Evolutionary conservation across 2,113 vertebrate species (phyloP).

Genomic region (Grammatotria lemairii): DNA sequence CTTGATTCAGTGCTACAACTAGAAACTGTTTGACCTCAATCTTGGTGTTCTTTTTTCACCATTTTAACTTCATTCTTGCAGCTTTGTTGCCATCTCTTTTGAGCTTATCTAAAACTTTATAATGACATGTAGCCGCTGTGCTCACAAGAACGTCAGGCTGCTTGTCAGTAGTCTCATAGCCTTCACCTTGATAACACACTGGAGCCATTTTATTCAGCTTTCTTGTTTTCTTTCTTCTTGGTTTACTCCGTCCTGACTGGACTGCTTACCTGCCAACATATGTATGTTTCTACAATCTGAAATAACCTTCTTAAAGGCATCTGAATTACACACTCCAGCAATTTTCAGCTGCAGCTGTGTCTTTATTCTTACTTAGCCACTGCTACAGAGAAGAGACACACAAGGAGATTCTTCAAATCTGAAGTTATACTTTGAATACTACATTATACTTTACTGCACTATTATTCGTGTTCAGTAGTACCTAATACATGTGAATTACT

Average conservation of each 20-base stretch:
- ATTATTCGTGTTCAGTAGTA: neutral
- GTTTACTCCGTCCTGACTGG: fast-evolving
- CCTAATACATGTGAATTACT: neutral
- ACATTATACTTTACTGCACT: neutral
- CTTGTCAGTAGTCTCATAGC: fast-evolving
- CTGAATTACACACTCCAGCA: fast-evolving
- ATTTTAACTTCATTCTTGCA: fast-evolving
- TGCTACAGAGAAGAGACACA: neutral
- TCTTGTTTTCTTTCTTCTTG: neutral
- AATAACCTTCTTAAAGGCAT: neutral
- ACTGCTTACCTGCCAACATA: neutral
- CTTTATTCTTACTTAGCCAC: neutral
- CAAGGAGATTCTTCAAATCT: neutral
- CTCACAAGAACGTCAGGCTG: neutral
- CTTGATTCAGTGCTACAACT: neutral
- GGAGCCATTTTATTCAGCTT: neutral
- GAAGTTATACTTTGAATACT: no score
- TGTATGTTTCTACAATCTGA: neutral
- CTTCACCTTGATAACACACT: neutral
- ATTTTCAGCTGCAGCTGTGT: neutral
- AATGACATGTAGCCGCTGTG: neutral
- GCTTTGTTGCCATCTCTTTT: neutral
- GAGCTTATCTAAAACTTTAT: neutral
- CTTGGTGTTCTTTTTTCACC: neutral
- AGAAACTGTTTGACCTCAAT: neutral